Percentiles rank a stretch among this genome's conserved stretches.
These are phyloP conservation scores for Keiferia lycopersicella DNA, from an alignment of 2,888 invertebrate species.

Conservation along the genomic window DNA sequence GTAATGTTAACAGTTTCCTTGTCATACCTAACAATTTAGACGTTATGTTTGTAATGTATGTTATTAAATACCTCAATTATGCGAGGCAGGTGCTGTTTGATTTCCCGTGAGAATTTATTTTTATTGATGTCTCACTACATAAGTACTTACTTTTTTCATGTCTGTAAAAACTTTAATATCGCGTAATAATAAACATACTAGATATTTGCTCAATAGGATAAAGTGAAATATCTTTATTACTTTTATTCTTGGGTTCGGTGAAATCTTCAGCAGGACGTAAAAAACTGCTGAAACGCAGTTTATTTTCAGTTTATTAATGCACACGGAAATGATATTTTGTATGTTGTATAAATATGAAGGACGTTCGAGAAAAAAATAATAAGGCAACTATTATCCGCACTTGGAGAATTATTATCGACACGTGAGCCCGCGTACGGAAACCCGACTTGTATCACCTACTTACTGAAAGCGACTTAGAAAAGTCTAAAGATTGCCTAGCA, in stretches of 20 bases:
- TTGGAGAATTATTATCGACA: background rate
- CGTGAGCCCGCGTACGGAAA: background rate
- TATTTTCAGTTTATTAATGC: background rate
- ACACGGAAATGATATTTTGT: conserved; percentile 1
- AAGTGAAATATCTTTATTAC: background rate
- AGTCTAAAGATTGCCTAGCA: too few species aligned
- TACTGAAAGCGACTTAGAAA: too few species aligned
- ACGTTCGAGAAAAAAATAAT: background rate
- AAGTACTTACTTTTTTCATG: background rate
- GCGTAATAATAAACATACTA: too few species aligned
- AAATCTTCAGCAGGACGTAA: background rate
- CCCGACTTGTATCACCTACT: too few species aligned
- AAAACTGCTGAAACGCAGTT: background rate
- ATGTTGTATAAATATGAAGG: background rate
- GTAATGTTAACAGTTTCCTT: conserved; percentile 6
- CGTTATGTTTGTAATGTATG: background rate
- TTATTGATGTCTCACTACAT: background rate
- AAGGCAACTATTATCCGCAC: background rate
- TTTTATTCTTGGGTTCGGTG: background rate
- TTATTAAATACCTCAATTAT: background rate
- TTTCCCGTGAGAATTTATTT: conserved; percentile 4
- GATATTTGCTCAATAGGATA: too few species aligned
- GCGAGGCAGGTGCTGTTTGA: background rate
- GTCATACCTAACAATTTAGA: background rate
- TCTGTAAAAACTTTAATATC: too few species aligned